These are phyloP conservation scores for Picus viridis DNA, from an alignment of 2,797 vertebrate species.

Conservation along the genomic window DNA sequence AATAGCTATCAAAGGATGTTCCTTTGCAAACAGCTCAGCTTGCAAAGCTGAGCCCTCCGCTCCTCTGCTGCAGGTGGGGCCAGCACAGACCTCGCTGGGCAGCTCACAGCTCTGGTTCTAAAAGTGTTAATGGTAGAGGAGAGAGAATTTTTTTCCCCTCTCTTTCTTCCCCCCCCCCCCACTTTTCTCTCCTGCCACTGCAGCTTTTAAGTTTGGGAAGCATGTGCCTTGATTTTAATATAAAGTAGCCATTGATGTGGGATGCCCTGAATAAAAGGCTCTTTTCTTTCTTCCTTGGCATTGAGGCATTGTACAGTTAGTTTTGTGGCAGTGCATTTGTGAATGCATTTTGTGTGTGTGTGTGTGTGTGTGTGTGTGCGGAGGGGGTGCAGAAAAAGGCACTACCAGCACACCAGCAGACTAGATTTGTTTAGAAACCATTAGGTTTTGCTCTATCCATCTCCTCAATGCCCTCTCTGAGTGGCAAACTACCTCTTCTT, in stretches of 20 bases:
- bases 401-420: not conserved
- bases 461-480: not conserved
- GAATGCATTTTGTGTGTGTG: slow-evolving; percentile 12
- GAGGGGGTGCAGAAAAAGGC: not conserved
- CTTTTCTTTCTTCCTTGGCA: slow-evolving; percentile 54
- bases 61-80: not conserved
- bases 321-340: slow-evolving; percentile 19
- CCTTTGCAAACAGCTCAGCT: not conserved
- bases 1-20: not conserved
- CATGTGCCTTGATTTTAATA: slow-evolving; percentile 62
- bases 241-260: slow-evolving; percentile 65
- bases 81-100: not conserved
- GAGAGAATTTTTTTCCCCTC: not conserved
- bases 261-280: slow-evolving; percentile 33
- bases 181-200: not conserved
- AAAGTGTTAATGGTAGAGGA: slow-evolving; percentile 44
- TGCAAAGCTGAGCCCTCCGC: not conserved
- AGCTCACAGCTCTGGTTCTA: not conserved
- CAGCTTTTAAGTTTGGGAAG: slow-evolving; percentile 54
- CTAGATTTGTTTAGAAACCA: not conserved
- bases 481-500: not conserved
- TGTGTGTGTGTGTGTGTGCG: not conserved
- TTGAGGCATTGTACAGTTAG: slow-evolving; percentile 28
- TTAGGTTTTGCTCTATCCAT: not conserved
- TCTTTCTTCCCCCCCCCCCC: not conserved